A percentile compares a stretch with the other conserved stretches of the same genome.
Evolutionary conservation across 2,888 invertebrate species (phyloP).

Genomic region (Schizaphis graminum): DNA sequence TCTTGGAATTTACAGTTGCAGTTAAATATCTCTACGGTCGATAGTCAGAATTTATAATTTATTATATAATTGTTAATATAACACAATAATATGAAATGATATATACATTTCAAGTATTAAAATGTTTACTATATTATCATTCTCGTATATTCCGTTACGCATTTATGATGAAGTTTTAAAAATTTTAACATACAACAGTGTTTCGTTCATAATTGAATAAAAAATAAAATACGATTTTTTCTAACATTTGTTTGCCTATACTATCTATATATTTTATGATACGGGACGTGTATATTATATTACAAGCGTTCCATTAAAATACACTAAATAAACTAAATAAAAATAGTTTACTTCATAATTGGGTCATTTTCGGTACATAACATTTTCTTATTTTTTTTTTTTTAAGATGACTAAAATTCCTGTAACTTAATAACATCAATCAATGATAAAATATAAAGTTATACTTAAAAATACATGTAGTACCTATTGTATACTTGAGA

Average conservation of each 20-base stretch:
- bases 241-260: background rate
- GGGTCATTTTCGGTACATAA: background rate
- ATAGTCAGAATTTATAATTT: background rate
- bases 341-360: background rate
- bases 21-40: background rate
- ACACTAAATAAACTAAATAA: background rate
- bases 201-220: background rate
- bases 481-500: background rate
- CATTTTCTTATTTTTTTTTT: background rate
- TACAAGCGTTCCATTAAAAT: background rate
- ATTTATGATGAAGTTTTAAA: background rate
- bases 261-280: background rate
- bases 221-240: background rate
- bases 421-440: background rate
- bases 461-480: background rate
- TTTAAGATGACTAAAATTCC: background rate
- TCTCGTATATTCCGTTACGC: background rate
- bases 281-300: background rate
- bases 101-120: background rate
- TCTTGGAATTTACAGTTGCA: background rate
- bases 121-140: background rate
- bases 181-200: background rate
- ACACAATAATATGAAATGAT: background rate
- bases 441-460: background rate
- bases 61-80: background rate